phyloP scores from a whole-genome alignment of 2,888 invertebrate species.

The Nomada ferruginata region DNA sequence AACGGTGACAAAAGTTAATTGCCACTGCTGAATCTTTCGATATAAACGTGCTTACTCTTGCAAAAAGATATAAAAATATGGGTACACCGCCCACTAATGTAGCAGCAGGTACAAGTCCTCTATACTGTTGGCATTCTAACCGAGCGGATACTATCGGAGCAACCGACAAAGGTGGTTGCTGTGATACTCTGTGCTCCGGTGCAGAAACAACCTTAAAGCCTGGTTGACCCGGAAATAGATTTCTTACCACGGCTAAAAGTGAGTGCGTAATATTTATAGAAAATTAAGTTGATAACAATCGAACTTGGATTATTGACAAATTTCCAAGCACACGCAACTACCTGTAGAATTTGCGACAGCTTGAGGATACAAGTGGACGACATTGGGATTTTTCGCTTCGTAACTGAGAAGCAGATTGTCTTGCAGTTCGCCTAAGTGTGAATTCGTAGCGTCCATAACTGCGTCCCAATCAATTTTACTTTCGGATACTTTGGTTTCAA shows the following conservation, averaged over 20 bases:
- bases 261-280: constrained; percentile 1
- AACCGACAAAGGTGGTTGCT: constrained; percentile 84
- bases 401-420: constrained; percentile 87
- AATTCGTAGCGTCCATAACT: constrained; percentile 86
- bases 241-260: constrained; percentile 79
- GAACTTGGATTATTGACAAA: background rate
- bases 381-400: constrained; percentile 87
- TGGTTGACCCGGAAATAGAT: constrained; percentile 83
- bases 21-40: background rate
- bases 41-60: constrained; percentile 85
- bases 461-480: constrained; percentile 87
- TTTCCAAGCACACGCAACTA: constrained; percentile 47
- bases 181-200: constrained; percentile 83
- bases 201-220: constrained; percentile 84
- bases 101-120: constrained; percentile 86
- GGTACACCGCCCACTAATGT: constrained; percentile 88
- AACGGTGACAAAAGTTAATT: background rate
- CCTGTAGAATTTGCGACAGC: constrained; percentile 82
- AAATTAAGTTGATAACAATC: background rate
- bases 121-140: constrained; percentile 84
- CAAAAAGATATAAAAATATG: constrained; percentile 88
- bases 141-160: constrained; percentile 79
- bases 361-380: constrained; percentile 85
- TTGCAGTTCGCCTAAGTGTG: constrained; percentile 86
- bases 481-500: constrained; percentile 79